Conservation (phyloP, 2,113 vertebrate species). For the Oreochromis niloticus region DNA sequence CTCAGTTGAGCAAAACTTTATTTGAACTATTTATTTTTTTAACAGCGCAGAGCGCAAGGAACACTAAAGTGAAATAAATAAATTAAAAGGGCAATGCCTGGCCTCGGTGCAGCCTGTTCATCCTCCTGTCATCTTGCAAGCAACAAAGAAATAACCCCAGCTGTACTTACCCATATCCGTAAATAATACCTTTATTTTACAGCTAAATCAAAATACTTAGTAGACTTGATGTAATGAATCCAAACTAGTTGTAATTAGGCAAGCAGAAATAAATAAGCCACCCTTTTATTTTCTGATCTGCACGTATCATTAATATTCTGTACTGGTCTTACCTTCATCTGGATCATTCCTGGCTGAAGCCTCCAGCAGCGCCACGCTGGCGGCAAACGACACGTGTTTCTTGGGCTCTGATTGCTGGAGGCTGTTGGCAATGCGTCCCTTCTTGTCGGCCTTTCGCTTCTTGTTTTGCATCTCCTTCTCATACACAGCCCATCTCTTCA, state of each 20-base stretch:
- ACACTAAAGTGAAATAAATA: not conserved
- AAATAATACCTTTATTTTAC: not conserved
- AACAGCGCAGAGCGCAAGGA: not conserved
- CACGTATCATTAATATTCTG: not conserved
- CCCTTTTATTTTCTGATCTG: not conserved
- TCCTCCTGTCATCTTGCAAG: not conserved
- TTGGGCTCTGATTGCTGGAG: conserved; percentile 39
- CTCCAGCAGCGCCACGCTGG: conserved; percentile 88
- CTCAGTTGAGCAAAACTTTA: not conserved
- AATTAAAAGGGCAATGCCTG: not conserved
- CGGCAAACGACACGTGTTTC: conserved; percentile 89
- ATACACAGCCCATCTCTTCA: conserved; percentile 93
- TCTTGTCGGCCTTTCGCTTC: conserved; percentile 87
- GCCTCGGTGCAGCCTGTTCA: not conserved
- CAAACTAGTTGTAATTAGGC: not conserved
- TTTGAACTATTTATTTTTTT: not conserved
- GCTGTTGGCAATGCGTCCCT: conserved; percentile 56
- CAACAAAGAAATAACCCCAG: not conserved
- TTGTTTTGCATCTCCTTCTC: conserved; percentile 95
- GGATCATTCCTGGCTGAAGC: conserved; percentile 90
- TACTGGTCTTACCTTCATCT: conserved; percentile 83
- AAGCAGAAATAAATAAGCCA: not conserved
- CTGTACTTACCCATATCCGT: not conserved
- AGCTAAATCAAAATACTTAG: not conserved
- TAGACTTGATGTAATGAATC: not conserved